Evolutionary conservation across 1,140 invertebrate genomes (phyloP).

Genomic region (Drosophila serrata): DNA sequence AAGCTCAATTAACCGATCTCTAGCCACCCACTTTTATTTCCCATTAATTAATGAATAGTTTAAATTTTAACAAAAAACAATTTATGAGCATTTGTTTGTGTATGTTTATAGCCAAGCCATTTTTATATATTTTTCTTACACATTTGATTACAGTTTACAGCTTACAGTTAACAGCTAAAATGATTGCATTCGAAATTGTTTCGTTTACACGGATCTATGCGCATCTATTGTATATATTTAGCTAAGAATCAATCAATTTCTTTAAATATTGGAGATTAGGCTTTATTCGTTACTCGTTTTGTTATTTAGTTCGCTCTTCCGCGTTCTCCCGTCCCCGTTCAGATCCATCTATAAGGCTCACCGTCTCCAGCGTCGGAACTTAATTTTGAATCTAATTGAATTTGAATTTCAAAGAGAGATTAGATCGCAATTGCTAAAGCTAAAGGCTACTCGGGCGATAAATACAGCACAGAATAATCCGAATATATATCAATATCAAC

Average conservation of each 20-base stretch:
- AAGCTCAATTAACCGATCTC: too few relatives aligned
- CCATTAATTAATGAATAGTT: fast-evolving
- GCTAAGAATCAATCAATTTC: conserved; percentile 76
- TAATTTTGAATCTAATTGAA: conserved; percentile 72
- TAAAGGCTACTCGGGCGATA: conserved; percentile 44
- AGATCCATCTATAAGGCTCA: conserved; percentile 80
- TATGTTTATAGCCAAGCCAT: conserved; percentile 79
- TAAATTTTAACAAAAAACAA: neutral
- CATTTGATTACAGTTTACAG: conserved; percentile 76
- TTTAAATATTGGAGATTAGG: conserved; percentile 30
- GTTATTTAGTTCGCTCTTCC: conserved; percentile 8
- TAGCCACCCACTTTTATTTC: neutral
- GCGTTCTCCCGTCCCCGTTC: conserved; percentile 52
- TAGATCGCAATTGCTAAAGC: conserved; percentile 45
- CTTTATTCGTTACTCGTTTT: conserved; percentile 6
- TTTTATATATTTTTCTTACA: conserved; percentile 77
- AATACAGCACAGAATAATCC: conserved; percentile 35
- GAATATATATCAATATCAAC: conserved; percentile 39
- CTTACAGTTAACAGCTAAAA: conserved; percentile 62
- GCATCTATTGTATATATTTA: conserved; percentile 79
- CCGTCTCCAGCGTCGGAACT: conserved; percentile 58
- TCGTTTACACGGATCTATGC: conserved; percentile 61
- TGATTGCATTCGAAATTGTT: conserved; percentile 74
- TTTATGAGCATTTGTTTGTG: neutral
- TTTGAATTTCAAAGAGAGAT: conserved; percentile 49